A percentile compares a stretch with the other conserved stretches of the same genome.
These are phyloP conservation scores for Dicrostonyx torquatus DNA, from an alignment of 2,797 vertebrate species.

Conservation along the genomic window DNA sequence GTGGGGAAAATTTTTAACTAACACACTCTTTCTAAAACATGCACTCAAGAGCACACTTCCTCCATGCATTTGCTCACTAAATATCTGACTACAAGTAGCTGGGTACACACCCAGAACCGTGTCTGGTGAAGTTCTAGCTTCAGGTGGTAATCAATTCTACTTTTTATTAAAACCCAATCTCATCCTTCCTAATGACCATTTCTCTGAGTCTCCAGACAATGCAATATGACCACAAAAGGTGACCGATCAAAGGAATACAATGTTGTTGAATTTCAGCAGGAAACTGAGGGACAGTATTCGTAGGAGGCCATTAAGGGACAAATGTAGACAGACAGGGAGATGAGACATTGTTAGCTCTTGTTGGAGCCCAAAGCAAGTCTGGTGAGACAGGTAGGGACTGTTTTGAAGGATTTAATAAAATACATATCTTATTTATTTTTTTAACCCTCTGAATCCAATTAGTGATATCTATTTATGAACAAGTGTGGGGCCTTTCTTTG, in stretches of 20 bases:
- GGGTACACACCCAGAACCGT: neutral
- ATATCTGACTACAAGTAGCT: neutral
- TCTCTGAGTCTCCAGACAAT: neutral
- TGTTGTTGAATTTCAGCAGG: rapidly evolving
- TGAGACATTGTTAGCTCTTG: neutral
- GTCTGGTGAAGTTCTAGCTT: neutral
- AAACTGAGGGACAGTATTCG: neutral
- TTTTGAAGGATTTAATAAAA: neutral
- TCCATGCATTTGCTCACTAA: neutral
- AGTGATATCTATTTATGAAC: neutral
- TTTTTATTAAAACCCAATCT: neutral
- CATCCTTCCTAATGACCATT: neutral
- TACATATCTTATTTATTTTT: neutral
- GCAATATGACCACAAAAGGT: neutral
- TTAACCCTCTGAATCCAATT: neutral
- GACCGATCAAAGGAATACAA: rapidly evolving
- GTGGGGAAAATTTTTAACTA: neutral
- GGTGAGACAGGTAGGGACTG: neutral
- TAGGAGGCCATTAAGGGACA: neutral
- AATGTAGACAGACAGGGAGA: neutral
- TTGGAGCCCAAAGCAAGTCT: neutral
- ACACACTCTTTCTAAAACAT: neutral
- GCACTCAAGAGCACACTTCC: neutral
- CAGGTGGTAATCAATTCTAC: too few relatives aligned
- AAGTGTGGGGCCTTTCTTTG: neutral